These are phyloP conservation scores for Pangasius djambal DNA, from an alignment of 2,797 vertebrate species.

Conservation along the genomic window DNA sequence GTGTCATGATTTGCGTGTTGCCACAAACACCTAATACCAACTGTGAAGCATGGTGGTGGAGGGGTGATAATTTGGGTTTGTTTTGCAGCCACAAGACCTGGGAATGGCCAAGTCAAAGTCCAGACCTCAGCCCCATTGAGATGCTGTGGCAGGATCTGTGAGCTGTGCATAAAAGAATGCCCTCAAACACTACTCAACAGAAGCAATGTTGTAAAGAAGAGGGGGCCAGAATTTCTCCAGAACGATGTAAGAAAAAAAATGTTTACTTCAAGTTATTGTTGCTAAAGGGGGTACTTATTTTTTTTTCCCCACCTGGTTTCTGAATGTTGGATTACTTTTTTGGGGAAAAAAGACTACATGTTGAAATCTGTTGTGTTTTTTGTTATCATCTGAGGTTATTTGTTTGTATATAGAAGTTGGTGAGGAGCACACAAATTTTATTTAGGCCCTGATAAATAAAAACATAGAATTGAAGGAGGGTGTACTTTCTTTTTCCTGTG, in stretches of 20 bases:
- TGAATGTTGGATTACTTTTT: too few relatives aligned
- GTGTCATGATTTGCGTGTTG: not conserved
- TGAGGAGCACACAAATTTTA: too few relatives aligned
- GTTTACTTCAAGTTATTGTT: not conserved
- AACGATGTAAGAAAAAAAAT: too few relatives aligned
- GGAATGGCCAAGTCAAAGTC: not conserved
- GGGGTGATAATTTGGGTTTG: not conserved
- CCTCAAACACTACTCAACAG: not conserved
- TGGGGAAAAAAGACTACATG: too few relatives aligned
- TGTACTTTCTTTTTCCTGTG: not conserved
- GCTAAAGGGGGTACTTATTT: too few relatives aligned
- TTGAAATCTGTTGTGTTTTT: too few relatives aligned
- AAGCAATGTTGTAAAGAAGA: not conserved
- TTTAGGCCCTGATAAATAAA: not conserved
- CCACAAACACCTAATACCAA: not conserved
- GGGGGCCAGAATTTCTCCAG: not conserved
- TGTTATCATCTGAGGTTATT: too few relatives aligned
- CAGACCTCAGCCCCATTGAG: not conserved
- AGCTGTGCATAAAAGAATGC: not conserved
- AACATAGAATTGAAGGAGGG: not conserved
- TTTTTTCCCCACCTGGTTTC: too few relatives aligned
- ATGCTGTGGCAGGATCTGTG: not conserved
- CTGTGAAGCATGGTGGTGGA: not conserved
- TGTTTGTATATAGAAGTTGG: not conserved
- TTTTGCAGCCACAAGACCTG: not conserved